Evolutionary conservation across 2,797 vertebrate species (phyloP).

Genomic region (Lacerta agilis): DNA sequence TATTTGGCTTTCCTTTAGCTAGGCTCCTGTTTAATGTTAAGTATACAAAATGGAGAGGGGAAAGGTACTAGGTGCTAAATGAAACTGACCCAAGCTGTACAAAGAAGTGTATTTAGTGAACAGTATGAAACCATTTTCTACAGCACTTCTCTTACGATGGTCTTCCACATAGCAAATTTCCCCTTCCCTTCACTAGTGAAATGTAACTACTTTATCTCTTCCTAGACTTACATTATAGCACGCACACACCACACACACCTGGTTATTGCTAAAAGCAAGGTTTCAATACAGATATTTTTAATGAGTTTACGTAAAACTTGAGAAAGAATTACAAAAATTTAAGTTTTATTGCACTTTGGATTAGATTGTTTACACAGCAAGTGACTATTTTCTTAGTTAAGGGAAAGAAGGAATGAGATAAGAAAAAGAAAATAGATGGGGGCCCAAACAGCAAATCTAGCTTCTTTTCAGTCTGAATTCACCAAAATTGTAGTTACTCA

Average conservation of each 20-base stretch:
- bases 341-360: slow-evolving; percentile 49
- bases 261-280: neutral
- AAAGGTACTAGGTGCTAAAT: slow-evolving; percentile 11
- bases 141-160: slow-evolving; percentile 26
- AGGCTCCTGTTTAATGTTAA: neutral
- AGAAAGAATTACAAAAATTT: slow-evolving; percentile 56
- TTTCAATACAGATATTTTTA: slow-evolving; percentile 30
- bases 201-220: slow-evolving; percentile 12
- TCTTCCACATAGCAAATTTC: neutral
- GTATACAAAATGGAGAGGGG: neutral
- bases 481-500: slow-evolving; percentile 36
- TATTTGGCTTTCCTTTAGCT: neutral
- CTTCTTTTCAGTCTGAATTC: slow-evolving; percentile 31
- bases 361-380: slow-evolving; percentile 44
- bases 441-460: slow-evolving; percentile 33
- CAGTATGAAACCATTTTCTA: slow-evolving; percentile 25
- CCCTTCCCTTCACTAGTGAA: slow-evolving; percentile 2
- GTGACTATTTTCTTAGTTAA: neutral
- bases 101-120: slow-evolving; percentile 31
- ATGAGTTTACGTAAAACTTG: slow-evolving; percentile 50
- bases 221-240: neutral
- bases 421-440: slow-evolving; percentile 42
- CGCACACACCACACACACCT: neutral
- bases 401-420: slow-evolving; percentile 36
- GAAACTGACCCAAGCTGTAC: neutral